phyloP scores from a whole-genome alignment of 35 echinoderm and acorn worm species.

The Ptychodera flava region DNA sequence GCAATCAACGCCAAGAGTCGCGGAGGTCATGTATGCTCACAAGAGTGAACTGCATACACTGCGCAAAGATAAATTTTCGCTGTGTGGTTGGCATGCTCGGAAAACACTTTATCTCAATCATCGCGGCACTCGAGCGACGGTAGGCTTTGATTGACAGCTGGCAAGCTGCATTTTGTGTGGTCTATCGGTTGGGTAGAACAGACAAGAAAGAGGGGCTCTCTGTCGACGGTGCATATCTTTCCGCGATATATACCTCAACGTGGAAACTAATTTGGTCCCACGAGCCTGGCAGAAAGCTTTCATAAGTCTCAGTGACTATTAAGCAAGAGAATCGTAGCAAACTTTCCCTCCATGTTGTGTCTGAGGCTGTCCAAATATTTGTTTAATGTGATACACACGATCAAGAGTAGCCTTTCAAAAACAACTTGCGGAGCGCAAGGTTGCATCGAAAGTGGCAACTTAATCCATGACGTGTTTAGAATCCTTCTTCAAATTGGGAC shows the following conservation, averaged over 20 bases:
- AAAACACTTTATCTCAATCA: not conserved
- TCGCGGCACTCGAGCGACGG: not conserved
- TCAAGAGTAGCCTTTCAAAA: not conserved
- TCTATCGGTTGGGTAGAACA: too few relatives aligned
- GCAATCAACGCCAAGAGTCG: too few relatives aligned
- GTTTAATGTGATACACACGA: not conserved
- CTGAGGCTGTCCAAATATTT: not conserved
- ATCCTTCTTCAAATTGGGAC: not conserved
- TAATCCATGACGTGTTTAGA: not conserved
- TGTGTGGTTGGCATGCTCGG: not conserved
- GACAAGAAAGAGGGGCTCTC: too few relatives aligned
- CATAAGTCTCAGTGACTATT: not conserved
- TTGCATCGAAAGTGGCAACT: not conserved
- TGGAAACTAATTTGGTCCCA: not conserved
- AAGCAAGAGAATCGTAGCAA: not conserved
- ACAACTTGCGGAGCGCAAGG: not conserved
- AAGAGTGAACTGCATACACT: too few relatives aligned
- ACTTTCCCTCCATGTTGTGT: not conserved
- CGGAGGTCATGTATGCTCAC: too few relatives aligned
- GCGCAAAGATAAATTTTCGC: not conserved
- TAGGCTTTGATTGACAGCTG: not conserved
- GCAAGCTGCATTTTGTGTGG: not conserved
- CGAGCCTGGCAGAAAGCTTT: not conserved
- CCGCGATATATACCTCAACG: not conserved
- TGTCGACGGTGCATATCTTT: not conserved